phyloP scores from a whole-genome alignment of 2,113 vertebrate genomes.

The Sclerurus mexicanus region DNA sequence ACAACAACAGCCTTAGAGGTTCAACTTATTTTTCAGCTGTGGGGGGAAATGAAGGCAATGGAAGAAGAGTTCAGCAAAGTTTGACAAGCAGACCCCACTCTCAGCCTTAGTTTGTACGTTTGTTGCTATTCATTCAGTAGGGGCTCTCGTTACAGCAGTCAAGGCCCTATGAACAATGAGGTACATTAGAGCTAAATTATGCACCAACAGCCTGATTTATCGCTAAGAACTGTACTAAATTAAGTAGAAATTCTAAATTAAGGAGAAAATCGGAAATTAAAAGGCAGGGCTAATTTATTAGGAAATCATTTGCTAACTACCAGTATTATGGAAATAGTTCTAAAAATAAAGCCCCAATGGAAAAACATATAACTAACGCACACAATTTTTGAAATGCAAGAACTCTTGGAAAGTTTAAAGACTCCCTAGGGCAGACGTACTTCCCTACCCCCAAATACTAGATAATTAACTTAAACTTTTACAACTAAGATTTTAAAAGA shows the following conservation, averaged over 20 bases:
- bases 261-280: slow-evolving; percentile 52
- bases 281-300: slow-evolving; percentile 44
- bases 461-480: background rate
- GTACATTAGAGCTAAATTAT: slow-evolving; percentile 25
- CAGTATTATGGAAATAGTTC: slow-evolving; percentile 37
- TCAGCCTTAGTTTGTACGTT: background rate
- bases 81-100: background rate
- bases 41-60: background rate
- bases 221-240: slow-evolving; percentile 25
- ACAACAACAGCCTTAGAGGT: background rate
- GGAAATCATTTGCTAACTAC: slow-evolving; percentile 23
- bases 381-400: background rate
- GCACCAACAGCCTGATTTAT: slow-evolving; percentile 31
- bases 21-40: background rate
- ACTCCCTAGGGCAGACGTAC: background rate
- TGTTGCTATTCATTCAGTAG: background rate
- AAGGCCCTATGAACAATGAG: background rate
- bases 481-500: background rate
- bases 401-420: slow-evolving; percentile 28
- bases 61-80: background rate
- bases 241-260: slow-evolving; percentile 57
- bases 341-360: slow-evolving; percentile 37
- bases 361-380: slow-evolving; percentile 19
- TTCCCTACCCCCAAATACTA: background rate
- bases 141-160: background rate